phyloP scores from a whole-genome alignment of 2,797 vertebrate species.

The Enteromius anoplus region DNA sequence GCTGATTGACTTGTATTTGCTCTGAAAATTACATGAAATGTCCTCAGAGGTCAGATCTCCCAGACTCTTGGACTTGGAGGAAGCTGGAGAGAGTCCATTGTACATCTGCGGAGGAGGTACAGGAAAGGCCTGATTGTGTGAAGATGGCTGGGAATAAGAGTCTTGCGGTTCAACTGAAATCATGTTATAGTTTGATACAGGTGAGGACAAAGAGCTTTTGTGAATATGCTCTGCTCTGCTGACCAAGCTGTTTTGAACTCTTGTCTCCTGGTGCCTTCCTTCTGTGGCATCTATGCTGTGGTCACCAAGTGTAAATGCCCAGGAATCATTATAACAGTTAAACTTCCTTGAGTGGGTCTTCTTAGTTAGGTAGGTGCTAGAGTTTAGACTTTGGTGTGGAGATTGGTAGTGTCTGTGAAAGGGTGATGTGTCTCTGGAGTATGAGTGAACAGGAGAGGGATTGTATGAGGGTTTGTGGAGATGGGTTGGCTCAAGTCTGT shows the following conservation, averaged over 20 bases:
- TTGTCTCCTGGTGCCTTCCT: conserved; percentile 49
- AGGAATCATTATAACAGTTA: conserved; percentile 52
- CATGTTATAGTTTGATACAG: conserved; percentile 62
- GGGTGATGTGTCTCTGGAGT: conserved; percentile 56
- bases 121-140: conserved; percentile 57
- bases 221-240: conserved; percentile 51
- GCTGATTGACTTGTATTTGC: conserved; percentile 96
- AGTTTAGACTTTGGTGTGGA: conserved; percentile 41
- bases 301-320: conserved; percentile 56
- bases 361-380: conserved; percentile 58
- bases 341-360: conserved; percentile 57
- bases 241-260: conserved; percentile 41
- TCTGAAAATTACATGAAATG: conserved; percentile 95
- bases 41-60: conserved; percentile 98
- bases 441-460: conserved; percentile 39
- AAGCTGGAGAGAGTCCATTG: conserved; percentile 54
- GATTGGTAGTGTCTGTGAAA: conserved; percentile 49
- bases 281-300: conserved; percentile 49
- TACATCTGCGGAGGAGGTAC: conserved; percentile 55
- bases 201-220: conserved; percentile 65
- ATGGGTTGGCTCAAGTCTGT: conserved; percentile 54
- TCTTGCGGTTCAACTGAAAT: conserved; percentile 58
- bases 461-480: conserved; percentile 61
- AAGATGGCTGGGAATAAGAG: conserved; percentile 51
- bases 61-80: conserved; percentile 92